Percentiles rank a stretch among this genome's conserved stretches.
Evolutionary conservation across 2,888 invertebrate genomes (phyloP).

Genomic region (Neoitamus cyanurus): DNA sequence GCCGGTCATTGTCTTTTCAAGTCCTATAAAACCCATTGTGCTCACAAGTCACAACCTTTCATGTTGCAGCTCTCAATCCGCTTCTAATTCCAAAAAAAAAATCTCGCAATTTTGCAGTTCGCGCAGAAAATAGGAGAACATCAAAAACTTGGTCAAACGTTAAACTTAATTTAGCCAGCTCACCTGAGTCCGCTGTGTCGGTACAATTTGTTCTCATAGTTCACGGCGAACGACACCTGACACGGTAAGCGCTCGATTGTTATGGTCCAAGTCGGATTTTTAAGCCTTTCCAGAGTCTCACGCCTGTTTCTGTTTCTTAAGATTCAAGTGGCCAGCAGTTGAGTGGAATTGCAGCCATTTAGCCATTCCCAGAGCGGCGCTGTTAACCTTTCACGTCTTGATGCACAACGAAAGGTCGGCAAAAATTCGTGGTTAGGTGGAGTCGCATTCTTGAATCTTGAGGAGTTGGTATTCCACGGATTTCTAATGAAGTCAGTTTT

Average conservation of each 20-base stretch:
- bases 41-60: background rate
- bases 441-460: background rate
- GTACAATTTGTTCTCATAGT: slow-evolving; percentile 25
- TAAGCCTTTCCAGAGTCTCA: background rate
- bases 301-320: background rate
- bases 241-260: slow-evolving; percentile 18
- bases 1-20: background rate
- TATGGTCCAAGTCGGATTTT: background rate
- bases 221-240: slow-evolving; percentile 25
- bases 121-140: background rate
- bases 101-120: background rate
- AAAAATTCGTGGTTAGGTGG: slow-evolving; percentile 29
- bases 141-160: background rate
- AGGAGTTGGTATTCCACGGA: background rate
- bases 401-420: slow-evolving; percentile 22
- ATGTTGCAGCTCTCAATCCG: background rate
- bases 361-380: background rate
- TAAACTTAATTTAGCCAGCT: background rate
- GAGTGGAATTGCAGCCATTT: background rate
- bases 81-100: background rate
- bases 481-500: background rate
- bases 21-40: background rate
- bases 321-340: background rate
- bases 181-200: background rate
- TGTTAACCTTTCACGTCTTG: slow-evolving; percentile 35